Base-by-base conservation (phyloP, 2,797 vertebrate species). In the Megaceryle alcyon region DNA sequence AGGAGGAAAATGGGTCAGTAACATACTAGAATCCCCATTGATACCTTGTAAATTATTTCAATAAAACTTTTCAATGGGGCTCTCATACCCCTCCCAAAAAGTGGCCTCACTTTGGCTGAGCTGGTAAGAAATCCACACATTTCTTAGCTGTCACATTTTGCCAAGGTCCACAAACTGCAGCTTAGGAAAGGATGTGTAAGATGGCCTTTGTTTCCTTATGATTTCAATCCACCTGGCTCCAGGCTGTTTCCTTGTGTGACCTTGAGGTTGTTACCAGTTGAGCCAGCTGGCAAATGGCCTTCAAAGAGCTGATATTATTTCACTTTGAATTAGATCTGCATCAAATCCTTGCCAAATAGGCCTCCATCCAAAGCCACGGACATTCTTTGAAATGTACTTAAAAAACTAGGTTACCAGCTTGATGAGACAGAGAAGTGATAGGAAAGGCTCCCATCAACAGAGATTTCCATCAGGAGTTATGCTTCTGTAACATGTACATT, bases 281-380 rank as follows among this genome's bases (percentile, higher is more conserved):
- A 93, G 61, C n/a, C 72, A 94, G 72, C 69, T 96, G 91, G 88
- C 91, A 92, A 92, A 23, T 6, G 9, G 21, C 25, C 26, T 93
- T 93, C 54, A 89, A 75, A 85, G 69, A 75, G 11, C 17, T 31
- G 29, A 22, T 68, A 39, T 78, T 66, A 75, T 93, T 92, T 69
- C 15, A 19, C 31, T 91, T 92, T 41, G 18, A 53, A 31, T 49
- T 82, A 51, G n/a, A 44, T 43, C 41, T 88, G 14, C 28, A 54
- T 48, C 93, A 87, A 81, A 22, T 9, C 13, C 12, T 95, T 75
- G 31, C 64, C 68, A 86, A 92, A 70, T 3, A 73, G 31, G 15
- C 56, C n/a, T 56, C 53, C 60, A 14, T 53, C 44, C 68, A 87
- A 77, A 93, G 31, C 41, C 37, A 33, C 2, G 22, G 46, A 68